These are phyloP conservation scores for Xerus inauris DNA, from an alignment of 2,113 vertebrate genomes.

Conservation along the genomic window DNA sequence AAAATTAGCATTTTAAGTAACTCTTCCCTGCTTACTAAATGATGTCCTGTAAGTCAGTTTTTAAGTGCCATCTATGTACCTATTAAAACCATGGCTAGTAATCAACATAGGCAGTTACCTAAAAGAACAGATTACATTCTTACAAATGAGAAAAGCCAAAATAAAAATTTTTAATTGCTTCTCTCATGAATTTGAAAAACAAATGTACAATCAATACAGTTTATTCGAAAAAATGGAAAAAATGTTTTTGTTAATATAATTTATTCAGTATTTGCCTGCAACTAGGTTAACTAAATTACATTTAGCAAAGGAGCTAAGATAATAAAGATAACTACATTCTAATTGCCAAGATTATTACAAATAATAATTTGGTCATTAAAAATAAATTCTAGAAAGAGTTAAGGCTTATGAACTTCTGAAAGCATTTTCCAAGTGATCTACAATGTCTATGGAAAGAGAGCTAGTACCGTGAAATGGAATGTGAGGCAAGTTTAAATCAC, in stretches of 20 bases:
- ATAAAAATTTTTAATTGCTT: neutral
- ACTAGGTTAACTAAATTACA: neutral
- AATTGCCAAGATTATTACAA: constrained; percentile 48
- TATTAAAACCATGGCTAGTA: neutral
- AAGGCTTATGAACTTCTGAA: constrained; percentile 36
- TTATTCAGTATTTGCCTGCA: neutral
- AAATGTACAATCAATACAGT: neutral
- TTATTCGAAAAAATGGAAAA: neutral
- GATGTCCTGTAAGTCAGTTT: neutral
- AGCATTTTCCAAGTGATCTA: constrained; percentile 53
- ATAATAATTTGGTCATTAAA: constrained; percentile 20
- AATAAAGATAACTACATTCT: constrained; percentile 30
- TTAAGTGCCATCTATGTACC: neutral
- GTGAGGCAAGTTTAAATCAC: constrained; percentile 49
- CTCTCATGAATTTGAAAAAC: neutral
- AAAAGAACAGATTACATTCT: constrained; percentile 17
- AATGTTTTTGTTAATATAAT: constrained; percentile 30
- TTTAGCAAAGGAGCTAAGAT: neutral
- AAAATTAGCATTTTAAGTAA: neutral
- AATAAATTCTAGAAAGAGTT: neutral
- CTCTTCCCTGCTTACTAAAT: neutral
- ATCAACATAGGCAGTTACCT: neutral
- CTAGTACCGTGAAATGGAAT: constrained; percentile 26
- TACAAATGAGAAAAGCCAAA: neutral
- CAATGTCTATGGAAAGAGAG: neutral